Evolutionary conservation across 2,797 vertebrate genomes (phyloP).

Genomic region (Apogon talboti): DNA sequence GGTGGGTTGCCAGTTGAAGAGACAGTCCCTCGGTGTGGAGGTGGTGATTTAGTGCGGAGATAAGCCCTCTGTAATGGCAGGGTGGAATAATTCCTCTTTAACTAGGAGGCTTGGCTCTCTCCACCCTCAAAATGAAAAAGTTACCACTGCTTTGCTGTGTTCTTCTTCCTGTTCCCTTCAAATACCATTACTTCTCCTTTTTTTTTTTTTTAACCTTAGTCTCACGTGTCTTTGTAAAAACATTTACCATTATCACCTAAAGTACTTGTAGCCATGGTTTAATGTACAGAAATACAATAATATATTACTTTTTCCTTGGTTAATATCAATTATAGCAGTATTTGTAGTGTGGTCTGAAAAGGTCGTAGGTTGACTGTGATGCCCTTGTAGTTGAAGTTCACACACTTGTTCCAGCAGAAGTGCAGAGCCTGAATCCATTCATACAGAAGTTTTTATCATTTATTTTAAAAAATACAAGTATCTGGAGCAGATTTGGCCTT

Average conservation of each 20-base stretch:
- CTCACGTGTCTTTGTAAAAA: conserved; percentile 16
- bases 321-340: background rate
- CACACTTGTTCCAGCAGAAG: no score
- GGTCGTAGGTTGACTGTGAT: no score
- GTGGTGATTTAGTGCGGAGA: conserved; percentile 91
- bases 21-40: conserved; percentile 80
- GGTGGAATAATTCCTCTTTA: conserved; percentile 91
- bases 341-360: background rate
- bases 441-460: no score
- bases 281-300: background rate
- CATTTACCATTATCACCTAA: conserved; percentile 7
- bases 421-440: no score
- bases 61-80: conserved; percentile 92
- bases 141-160: conserved; percentile 49
- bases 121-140: conserved; percentile 69
- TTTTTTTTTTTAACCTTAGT: background rate
- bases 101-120: conserved; percentile 79
- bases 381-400: no score
- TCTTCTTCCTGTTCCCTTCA: conserved; percentile 34
- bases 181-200: background rate
- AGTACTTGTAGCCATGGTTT: background rate
- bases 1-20: conserved; percentile 83
- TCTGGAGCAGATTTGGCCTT: no score
- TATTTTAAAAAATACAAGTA: no score
- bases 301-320: background rate